A percentile compares a stretch with the other conserved stretches of the same genome.
Conservation (phyloP, 2,113 vertebrate genomes). For the Xiphophorus hellerii region DNA sequence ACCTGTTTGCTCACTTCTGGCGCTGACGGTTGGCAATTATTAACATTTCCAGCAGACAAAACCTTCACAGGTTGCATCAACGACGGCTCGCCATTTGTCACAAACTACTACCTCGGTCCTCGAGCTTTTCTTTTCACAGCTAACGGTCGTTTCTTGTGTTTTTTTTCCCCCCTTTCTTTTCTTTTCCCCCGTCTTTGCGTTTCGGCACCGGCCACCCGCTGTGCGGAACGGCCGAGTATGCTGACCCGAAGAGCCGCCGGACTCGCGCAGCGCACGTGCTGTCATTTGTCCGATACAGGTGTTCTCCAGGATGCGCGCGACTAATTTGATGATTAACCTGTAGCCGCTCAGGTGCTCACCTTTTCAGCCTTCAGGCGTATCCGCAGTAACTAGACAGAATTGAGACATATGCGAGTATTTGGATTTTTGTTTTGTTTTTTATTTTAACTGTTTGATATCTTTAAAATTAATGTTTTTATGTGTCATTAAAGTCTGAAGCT, state of each 20-base stretch:
- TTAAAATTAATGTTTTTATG: not conserved
- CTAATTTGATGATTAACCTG: not conserved
- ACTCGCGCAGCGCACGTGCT: conserved; percentile 50
- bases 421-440: not conserved
- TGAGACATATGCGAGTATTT: not conserved
- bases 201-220: conserved; percentile 31
- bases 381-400: not conserved
- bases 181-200: not conserved
- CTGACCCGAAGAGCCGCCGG: conserved; percentile 31
- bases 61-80: not conserved
- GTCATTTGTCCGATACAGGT: conserved; percentile 58
- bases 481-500: not conserved
- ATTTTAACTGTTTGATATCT: not conserved
- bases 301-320: conserved; percentile 40
- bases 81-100: no score
- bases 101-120: not conserved
- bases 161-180: no score
- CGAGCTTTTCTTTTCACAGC: not conserved
- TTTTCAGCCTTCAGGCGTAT: not conserved
- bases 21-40: conserved; percentile 15
- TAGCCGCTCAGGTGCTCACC: not conserved
- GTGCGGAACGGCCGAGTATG: conserved; percentile 15
- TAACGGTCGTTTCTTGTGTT: not conserved
- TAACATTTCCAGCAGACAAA: not conserved
- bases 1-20: conserved; percentile 23